Conservation (phyloP, 2,888 invertebrate species). For the Cephus pulcher region DNA sequence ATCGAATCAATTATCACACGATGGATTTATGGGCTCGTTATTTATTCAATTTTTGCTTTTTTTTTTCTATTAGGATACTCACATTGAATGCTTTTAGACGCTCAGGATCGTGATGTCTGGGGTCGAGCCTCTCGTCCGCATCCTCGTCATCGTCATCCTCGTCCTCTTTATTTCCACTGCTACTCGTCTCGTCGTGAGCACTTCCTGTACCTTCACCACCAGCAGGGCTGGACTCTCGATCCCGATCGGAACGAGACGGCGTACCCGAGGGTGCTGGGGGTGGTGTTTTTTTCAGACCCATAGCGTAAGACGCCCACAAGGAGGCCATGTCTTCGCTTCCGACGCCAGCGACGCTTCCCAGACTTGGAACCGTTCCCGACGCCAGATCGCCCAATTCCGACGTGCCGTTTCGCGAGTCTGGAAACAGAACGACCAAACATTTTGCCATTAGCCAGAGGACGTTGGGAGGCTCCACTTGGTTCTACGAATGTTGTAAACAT, state of each 20-base stretch:
- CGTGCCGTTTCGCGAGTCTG: constrained; percentile 64
- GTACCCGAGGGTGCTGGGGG: constrained; percentile 59
- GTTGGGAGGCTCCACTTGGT: background rate
- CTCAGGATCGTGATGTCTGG: constrained; percentile 91
- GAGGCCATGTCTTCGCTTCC: constrained; percentile 81
- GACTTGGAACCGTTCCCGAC: constrained; percentile 65
- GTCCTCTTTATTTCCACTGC: constrained; percentile 87
- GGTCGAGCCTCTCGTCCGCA: constrained; percentile 90
- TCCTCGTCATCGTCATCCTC: constrained; percentile 92
- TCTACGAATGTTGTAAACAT: background rate
- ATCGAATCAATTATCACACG: background rate
- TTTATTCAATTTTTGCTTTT: background rate
- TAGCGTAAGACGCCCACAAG: constrained; percentile 87
- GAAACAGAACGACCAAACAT: constrained; percentile 14
- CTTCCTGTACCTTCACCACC: constrained; percentile 73
- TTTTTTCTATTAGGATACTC: constrained; percentile 63
- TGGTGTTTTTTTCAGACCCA: constrained; percentile 75
- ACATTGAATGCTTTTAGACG: constrained; percentile 96
- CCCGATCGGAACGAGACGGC: constrained; percentile 62
- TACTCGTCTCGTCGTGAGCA: constrained; percentile 89
- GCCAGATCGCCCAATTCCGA: constrained; percentile 59
- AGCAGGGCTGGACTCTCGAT: constrained; percentile 76
- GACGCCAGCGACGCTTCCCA: constrained; percentile 68
- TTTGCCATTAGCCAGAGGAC: background rate
- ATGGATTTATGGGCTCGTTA: background rate